Evolutionary conservation across 2,113 vertebrate species (phyloP), one percentile per base, ranked within the genome.

Genomic region (Maccullochella peelii): DNA sequence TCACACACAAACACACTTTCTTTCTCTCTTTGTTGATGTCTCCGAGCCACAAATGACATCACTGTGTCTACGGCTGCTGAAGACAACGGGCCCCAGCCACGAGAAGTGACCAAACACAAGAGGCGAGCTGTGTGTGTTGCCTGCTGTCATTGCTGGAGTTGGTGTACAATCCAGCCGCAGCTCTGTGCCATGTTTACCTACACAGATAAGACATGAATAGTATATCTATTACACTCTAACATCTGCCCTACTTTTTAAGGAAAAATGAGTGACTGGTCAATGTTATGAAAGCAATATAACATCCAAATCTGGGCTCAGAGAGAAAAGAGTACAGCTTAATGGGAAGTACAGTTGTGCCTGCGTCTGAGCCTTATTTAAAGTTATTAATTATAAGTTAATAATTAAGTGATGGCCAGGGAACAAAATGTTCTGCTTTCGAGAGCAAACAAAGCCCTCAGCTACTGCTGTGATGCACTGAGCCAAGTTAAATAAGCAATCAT

Each of bases 11-110:
- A 86, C 74, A 77, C 59, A 36, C 78, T 57, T 78, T 90, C 85
- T 93, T 79, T 89, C 82, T 71, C 73, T 83, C 62, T 59, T 75
- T 85, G 86, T 82, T 83, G 76, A 84, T 14, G 61, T 80, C 78
- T 87, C 61, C 4, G 11, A 80, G 52, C 23, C 75, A 69, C 54
- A 10, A 50, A 49, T 89, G 89, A 86, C 90, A 90, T 59, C 89
- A 83, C 80, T 44, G 55, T 72, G 55, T 72, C 54, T 49, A 18
- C 33, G 40, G n/a, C 80, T 2, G 79, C 80, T 40, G 78, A 61
- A 73, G 65, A 90, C 86, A 85, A 75, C 62, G 18, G 74, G 1
- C 79, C 67, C 67, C 76, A 80, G 87, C 80, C 85, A 71, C 62
- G 30, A 77, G 30, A 50, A 66, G 25, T 1, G 36, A 52, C 72